Evolutionary conservation across 2,797 vertebrate species (phyloP).

Genomic region (Propithecus perrieri): DNA sequence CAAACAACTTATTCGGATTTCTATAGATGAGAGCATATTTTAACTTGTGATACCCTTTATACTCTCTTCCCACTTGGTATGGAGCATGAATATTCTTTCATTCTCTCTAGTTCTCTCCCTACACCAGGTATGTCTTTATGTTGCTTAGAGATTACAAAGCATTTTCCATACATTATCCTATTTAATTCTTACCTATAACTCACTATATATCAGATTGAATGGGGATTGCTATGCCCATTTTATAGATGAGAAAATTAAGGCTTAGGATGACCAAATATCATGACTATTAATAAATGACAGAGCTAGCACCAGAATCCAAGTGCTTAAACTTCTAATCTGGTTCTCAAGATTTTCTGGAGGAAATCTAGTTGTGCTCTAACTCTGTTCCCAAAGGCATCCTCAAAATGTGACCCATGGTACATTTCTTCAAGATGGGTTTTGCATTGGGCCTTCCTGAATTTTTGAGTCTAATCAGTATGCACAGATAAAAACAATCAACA

Average conservation of each 20-base stretch:
- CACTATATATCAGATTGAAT: not conserved
- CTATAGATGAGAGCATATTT: not conserved
- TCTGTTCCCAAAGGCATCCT: not conserved
- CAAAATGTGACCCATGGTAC: not conserved
- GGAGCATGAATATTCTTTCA: not conserved
- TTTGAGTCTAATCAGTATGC: not conserved
- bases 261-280: not conserved
- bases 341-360: not conserved
- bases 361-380: not conserved
- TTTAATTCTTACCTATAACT: not conserved
- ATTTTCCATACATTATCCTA: not conserved
- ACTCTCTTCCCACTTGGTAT: rapidly evolving
- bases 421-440: not conserved
- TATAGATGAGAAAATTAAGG: not conserved
- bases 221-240: not conserved
- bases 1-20: not conserved
- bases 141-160: not conserved
- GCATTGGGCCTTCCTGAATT: not conserved
- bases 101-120: not conserved
- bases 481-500: not conserved
- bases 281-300: not conserved
- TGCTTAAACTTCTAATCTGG: not conserved
- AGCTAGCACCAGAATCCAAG: not conserved
- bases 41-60: not conserved
- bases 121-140: not conserved